Base-by-base conservation (phyloP, 2,113 vertebrate species). In the Suncus etruscus region DNA sequence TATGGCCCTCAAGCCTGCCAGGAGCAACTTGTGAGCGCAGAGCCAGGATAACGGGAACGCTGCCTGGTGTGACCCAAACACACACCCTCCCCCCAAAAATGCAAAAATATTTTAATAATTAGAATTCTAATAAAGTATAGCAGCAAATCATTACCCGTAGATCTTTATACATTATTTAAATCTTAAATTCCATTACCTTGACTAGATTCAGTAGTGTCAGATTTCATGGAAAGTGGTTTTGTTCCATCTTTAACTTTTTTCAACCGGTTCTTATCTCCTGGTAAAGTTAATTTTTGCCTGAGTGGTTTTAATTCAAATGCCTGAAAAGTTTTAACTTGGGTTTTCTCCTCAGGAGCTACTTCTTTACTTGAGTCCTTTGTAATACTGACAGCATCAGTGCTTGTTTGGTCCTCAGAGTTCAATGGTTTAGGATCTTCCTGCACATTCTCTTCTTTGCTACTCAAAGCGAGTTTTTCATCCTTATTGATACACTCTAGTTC, bases 271-370 rank as follows among this genome's bases (percentile, higher is more conserved):
- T 98, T 98, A 79, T 98, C 98, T 12, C 97, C 97, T 1, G 98
- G 97, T 10, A 98, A 97, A 85, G 98, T 97, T 39, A 99, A 98
- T 94, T 99, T 99, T 96, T 99, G 98, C 32, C 99, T 98, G 29
- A 99, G 98, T 54, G 99, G 99, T 95, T 98, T 99, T 96, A 99
- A 97, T 97, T 99, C 99, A 97, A 99, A 99, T 0, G 99, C 98
- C 97, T 99, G 99, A 96, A 99, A 99, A 51, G 96, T 97, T 96
- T 98, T 98, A 89, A 97, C 97, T n/a, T 98, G 98, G 12, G 92
- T 97, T 86, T 97, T 98, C 95, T 98, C 98, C 93, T 97, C 97
- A 94, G 97, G 97, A 54, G 95, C 72, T 16, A 82, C 47, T 79
- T 98, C 98, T 91, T 96, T 96, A 72, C 87, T 32, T 63, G 95